Conservation (phyloP, 2,797 vertebrate species). For the Nyctalus aviator region DNA sequence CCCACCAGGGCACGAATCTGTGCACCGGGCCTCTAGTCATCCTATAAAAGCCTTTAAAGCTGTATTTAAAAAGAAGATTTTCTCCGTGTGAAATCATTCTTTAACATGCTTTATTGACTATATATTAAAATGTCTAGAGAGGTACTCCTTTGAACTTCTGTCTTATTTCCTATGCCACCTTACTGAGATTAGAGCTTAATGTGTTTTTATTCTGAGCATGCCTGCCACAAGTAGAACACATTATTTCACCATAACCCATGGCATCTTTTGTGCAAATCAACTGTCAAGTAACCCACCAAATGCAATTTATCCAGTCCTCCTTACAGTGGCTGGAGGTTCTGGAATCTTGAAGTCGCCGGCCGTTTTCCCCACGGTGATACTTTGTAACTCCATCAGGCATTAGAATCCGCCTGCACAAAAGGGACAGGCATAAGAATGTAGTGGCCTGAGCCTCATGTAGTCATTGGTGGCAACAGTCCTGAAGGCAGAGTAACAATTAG, state of each 20-base stretch:
- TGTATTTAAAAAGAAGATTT: neutral
- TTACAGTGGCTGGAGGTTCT: neutral
- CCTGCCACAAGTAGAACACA: neutral
- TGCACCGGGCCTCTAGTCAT: neutral
- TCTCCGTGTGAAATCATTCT: neutral
- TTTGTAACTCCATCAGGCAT: neutral
- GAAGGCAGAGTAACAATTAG: neutral
- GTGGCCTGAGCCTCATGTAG: neutral
- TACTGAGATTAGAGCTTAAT: neutral
- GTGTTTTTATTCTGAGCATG: conserved; percentile 65
- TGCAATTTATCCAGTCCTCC: conserved; percentile 44
- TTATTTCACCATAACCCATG: conserved; percentile 52
- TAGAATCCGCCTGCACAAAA: neutral
- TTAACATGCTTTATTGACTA: conserved; percentile 30
- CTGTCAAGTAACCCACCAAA: conserved; percentile 53
- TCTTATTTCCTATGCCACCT: neutral
- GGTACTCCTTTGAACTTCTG: neutral
- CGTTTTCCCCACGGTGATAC: neutral
- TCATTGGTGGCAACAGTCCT: neutral
- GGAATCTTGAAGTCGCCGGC: conserved; percentile 4
- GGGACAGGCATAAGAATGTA: neutral
- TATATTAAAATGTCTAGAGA: conserved; percentile 41
- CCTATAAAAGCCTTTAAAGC: conserved; percentile 36
- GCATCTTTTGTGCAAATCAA: conserved; percentile 55
- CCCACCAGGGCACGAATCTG: too few relatives aligned